Base-by-base conservation (phyloP, 2,113 vertebrate species). In the Xenus cinereus region DNA sequence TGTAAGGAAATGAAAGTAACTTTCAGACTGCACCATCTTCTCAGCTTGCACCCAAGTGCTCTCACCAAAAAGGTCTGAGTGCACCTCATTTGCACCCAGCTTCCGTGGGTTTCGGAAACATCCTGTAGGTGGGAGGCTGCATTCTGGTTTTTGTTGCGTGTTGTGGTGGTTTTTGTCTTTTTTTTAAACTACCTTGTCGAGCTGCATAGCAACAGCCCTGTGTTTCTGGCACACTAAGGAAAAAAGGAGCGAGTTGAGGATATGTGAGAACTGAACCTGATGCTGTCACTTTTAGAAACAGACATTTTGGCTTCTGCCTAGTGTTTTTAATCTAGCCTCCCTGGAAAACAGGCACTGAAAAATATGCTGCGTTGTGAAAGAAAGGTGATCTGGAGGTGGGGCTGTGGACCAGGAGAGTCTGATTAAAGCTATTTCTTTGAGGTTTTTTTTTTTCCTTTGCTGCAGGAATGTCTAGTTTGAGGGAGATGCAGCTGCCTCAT, bases 171-270 rank as follows among this genome's bases (percentile, higher is more conserved):
- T 50, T 26, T 26, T 51, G 27, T 15, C 17, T 54, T 54, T 76
- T 90, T 88, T 92, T 87, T 46, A 9, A 89, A 53, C 76, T 93
- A 93, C 91, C 92, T 95, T 59, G 41, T 59, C 39, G 74, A 91
- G 77, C 91, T 95, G 94, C 94, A 82, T 96, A 93, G 94, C 95
- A 96, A 96, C 94, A 94, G 73, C 60, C 37, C 21, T 67, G 46
- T 84, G 63, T 30, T 93, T 93, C 66, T 81, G 69, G 57, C 62
- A 30, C 37, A 4, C 62, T 75, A 60, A 75, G 23, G 84, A 56
- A 64, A 94, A 84, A 62, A 43, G 15, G 56, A 90, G n/a, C 1
- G 21, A 68, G 41, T 66, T 90, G 50, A 41, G 46, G 62, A 76
- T 71, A 48, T 4, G 4, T 0, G 0, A 76, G 77, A 95, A 17